phyloP scores from a whole-genome alignment of 1,140 invertebrate genomes.

The Amphibalanus amphitrite region DNA sequence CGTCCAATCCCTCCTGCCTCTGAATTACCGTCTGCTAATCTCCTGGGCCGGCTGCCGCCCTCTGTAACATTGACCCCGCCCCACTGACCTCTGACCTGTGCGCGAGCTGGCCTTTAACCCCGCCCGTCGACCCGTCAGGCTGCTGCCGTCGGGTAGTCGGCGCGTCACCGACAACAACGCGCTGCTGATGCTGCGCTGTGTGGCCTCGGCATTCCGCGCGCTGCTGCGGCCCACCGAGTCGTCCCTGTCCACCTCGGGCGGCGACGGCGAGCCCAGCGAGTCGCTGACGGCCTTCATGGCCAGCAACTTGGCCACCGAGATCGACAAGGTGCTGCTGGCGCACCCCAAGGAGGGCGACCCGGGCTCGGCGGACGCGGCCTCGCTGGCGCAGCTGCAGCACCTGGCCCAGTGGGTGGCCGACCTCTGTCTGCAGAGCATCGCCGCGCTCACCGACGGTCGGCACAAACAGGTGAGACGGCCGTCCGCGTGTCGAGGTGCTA shows the following conservation, averaged over 20 bases:
- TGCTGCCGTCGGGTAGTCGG: slow-evolving; percentile 35
- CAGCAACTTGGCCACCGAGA: slow-evolving; percentile 31
- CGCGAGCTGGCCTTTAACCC: no score
- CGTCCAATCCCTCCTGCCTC: no score
- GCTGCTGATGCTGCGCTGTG: slow-evolving; percentile 59
- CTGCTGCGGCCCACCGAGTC: slow-evolving; percentile 56
- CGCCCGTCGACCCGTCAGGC: slow-evolving; percentile 36
- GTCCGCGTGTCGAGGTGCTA: no score
- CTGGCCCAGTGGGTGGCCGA: slow-evolving; percentile 81
- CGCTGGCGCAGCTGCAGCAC: slow-evolving; percentile 66
- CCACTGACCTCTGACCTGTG: no score
- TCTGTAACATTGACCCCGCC: no score
- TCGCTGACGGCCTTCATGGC: slow-evolving; percentile 22
- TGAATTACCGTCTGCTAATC: no score
- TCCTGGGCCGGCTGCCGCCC: no score
- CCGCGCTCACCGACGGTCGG: slow-evolving; percentile 50
- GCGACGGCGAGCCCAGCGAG: slow-evolving; percentile 69
- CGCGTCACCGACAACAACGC: slow-evolving; percentile 51
- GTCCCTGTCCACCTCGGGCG: slow-evolving; percentile 51
- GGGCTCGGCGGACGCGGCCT: slow-evolving; percentile 62
- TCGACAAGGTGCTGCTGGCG: slow-evolving; percentile 43
- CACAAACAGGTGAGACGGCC: slow-evolving; percentile 40
- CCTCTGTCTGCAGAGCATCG: slow-evolving; percentile 61
- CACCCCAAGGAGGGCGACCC: slow-evolving; percentile 64
- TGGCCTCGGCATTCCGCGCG: slow-evolving; percentile 63